Conservation (phyloP, 2,113 vertebrate species). For the Phocoena sinus region DNA sequence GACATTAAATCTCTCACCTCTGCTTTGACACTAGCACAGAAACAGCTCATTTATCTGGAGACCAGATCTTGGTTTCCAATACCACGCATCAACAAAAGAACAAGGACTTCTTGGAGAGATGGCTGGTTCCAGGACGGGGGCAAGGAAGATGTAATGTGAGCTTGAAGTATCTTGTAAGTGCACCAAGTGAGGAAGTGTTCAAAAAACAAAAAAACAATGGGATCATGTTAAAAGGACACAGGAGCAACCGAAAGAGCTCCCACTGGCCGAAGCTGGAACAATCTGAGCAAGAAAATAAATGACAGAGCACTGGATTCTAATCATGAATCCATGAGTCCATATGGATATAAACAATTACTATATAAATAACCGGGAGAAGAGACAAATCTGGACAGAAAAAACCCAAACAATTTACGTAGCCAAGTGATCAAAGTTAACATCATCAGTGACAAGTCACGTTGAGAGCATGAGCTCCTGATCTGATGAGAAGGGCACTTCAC, state of each 20-base stretch:
- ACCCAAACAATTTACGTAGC: not conserved
- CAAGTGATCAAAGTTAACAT: not conserved
- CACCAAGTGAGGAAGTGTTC: not conserved
- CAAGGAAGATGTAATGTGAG: not conserved
- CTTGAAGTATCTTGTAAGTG: too few relatives aligned
- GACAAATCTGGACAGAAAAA: not conserved
- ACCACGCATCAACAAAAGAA: not conserved
- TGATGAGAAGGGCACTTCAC: not conserved
- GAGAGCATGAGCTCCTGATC: not conserved
- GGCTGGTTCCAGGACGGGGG: not conserved
- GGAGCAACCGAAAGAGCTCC: not conserved
- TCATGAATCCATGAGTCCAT: not conserved
- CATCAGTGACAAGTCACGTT: not conserved
- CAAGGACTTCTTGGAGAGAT: not conserved
- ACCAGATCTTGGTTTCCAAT: not conserved
- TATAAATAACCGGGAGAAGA: not conserved
- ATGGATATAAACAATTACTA: not conserved
- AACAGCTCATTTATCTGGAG: not conserved
- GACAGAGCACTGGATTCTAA: not conserved
- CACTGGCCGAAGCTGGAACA: not conserved
- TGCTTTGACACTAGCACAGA: not conserved
- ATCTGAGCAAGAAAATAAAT: not conserved
- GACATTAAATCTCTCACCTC: not conserved
- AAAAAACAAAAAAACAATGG: not conserved
- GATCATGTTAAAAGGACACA: not conserved